Evolutionary conservation across 2,888 invertebrate species (phyloP).

Genomic region (Dolomedes plantarius): DNA sequence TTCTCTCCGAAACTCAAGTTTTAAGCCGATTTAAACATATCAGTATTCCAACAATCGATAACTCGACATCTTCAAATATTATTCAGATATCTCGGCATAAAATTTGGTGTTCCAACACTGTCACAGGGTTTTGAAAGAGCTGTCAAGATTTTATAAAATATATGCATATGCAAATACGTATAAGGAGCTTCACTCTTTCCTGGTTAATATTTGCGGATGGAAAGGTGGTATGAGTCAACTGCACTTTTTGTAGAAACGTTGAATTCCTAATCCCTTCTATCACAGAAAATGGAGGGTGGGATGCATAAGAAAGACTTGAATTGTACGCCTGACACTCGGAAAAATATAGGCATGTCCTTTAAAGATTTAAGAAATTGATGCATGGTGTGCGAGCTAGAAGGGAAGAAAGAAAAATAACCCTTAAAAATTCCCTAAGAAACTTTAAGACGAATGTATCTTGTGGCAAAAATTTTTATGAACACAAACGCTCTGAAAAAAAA

Average conservation of each 20-base stretch:
- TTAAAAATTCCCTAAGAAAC: neutral
- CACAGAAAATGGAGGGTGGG: neutral
- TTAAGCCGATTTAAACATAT: too few species aligned
- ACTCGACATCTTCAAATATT: too few species aligned
- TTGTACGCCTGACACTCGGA: neutral
- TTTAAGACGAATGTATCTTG: constrained; percentile 23
- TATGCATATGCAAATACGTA: neutral
- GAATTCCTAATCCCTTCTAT: neutral
- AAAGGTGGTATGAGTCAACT: neutral
- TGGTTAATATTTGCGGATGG: neutral
- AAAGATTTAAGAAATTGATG: constrained; percentile 15
- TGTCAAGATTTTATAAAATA: neutral
- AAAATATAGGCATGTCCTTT: constrained; percentile 14
- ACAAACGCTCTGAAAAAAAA: too few species aligned
- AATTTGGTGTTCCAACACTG: too few species aligned
- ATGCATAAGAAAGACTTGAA: neutral
- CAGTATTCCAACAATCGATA: too few species aligned
- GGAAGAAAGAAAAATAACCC: neutral
- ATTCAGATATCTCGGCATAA: too few species aligned
- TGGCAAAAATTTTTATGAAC: constrained; percentile 16
- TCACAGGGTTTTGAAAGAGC: neutral
- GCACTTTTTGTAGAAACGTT: neutral
- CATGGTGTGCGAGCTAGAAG: neutral
- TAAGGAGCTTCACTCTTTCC: neutral
- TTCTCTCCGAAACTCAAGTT: too few species aligned